Base-by-base conservation (phyloP, 2,888 invertebrate species). In the Papilio protenor region DNA sequence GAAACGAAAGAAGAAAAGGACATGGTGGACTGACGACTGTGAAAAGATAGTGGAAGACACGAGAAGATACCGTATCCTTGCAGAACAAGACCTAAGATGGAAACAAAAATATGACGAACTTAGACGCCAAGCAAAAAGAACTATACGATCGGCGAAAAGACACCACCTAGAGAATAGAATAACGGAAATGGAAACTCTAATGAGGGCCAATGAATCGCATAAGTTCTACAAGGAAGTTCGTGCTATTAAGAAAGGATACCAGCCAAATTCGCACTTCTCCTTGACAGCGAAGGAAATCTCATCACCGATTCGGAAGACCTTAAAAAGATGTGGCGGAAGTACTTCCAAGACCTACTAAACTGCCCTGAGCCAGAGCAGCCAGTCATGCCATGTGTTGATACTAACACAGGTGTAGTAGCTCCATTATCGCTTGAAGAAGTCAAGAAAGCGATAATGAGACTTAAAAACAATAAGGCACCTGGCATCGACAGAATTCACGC, bases 11-110 rank as follows among this genome's bases (percentile, higher is more conserved):
- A 73, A 52, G 47, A 75, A 52, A 23, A 49, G 40, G 23, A 75
- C 69, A 45, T 73, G 69, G 70, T 76, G 73, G 75, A 73, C 61
- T 18, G 49, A 64, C 66, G 75, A 75, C 14, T 66, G 75, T 18
- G 66, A 75, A 5, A 64, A 66, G 16, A 75, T 75, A 45, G 49
- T 66, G 10, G 75, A 75, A 49, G 33, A 75, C 3, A 75, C 23
- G 18, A 64, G 75, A 27, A 75, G 52, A 45, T 55, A 66, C 18
- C 57, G 61, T 23, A 75, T 75, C 18, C 66, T 66, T 1, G 59
- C 66, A 49, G 75, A 75, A 52, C 75, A 75, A 18, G 64, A 75
- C 14, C 11, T 21, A 16, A 16, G 59, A 1, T 27, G 49, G 66
- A 72, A 72, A 1, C 71, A 49, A 14, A 16, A 52, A 27, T 69